Evolutionary conservation across 2,113 vertebrate genomes (phyloP), one percentile per base, ranked within the genome.

Genomic region (Indri indri): DNA sequence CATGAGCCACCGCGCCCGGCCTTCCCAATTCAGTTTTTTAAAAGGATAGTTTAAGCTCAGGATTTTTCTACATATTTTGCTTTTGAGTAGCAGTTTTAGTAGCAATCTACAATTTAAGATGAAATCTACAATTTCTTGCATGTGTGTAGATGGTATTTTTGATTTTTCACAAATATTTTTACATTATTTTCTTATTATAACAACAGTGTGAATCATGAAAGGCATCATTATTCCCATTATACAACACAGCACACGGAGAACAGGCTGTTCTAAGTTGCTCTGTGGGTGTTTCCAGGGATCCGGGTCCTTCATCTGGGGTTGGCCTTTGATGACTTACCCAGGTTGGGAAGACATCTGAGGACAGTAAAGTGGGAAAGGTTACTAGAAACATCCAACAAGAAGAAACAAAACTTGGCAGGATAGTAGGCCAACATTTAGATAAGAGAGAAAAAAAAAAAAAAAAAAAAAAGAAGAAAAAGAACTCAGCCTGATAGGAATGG

Each of bases 41-140:
- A 65, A 90, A 73, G 52, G 30, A 76, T 74, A 89, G 52, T 85
- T 90, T 79, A 93, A 80, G 27, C 23, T 73, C 57, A 45, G 40
- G 14, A 37, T 86, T 81, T 92, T 89, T 54, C 16, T 30, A 2
- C 42, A 1, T 79, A 79, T 74, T 88, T 93, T 96, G 20, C 34
- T 92, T 90, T 7, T 74, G 68, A n/a, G 50, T 32, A 57, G 22
- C 6, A 66, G 30, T 42, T 91, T 92, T 86, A 88, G 47, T 81
- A 92, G 59, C 16, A 94, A 80, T 37, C 11, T 88, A 61, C 25
- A 79, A 74, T 81, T 91, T 82, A 96, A 79, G 68, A 70, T 88
- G 40, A 88, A 95, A 92, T 37, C 3, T 59, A 17, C 70, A 81
- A 63, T 71, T 76, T 92, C 40, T 85, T 94, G 42, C 13, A n/a